Percentiles rank a stretch among this genome's conserved stretches.
Evolutionary conservation across 64 coral and sea anemone genomes (phyloP).

Genomic region (Cladopsammia gracilis): DNA sequence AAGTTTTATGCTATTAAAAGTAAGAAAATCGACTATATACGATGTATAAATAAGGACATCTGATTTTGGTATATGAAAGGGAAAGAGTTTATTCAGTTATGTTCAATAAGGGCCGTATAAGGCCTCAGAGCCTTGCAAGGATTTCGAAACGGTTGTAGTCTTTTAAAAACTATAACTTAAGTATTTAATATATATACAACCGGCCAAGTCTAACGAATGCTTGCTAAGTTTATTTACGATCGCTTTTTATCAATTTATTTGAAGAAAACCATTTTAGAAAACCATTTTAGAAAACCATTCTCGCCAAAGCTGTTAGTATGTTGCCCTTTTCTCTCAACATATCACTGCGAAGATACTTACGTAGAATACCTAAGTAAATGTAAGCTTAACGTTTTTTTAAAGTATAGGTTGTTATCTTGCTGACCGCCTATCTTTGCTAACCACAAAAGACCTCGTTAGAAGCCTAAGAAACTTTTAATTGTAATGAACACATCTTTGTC

Average conservation of each 20-base stretch:
- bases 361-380: not conserved
- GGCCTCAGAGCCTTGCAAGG: not conserved
- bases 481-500: slow-evolving; percentile 40
- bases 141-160: not conserved
- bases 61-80: slow-evolving; percentile 18
- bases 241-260: slow-evolving; percentile 19
- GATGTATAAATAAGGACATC: slow-evolving; percentile 28
- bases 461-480: slow-evolving; percentile 46
- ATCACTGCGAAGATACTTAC: not conserved
- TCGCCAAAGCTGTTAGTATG: not conserved
- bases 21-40: slow-evolving; percentile 22
- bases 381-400: not conserved
- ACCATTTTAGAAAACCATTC: not conserved
- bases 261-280: not conserved
- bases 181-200: slow-evolving; percentile 34
- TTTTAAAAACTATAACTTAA: slow-evolving; percentile 21
- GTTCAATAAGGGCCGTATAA: not conserved
- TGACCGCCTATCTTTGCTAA: not conserved
- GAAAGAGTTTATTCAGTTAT: slow-evolving; percentile 35
- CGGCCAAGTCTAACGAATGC: not conserved
- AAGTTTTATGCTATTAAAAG: slow-evolving; percentile 49
- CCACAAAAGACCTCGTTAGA: slow-evolving; percentile 25
- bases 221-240: slow-evolving; percentile 29
- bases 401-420: not conserved
- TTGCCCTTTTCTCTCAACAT: not conserved